Evolutionary conservation across 2,797 vertebrate species (phyloP), one percentile per base, ranked within the genome.

Genomic region (Tapirus indicus): DNA sequence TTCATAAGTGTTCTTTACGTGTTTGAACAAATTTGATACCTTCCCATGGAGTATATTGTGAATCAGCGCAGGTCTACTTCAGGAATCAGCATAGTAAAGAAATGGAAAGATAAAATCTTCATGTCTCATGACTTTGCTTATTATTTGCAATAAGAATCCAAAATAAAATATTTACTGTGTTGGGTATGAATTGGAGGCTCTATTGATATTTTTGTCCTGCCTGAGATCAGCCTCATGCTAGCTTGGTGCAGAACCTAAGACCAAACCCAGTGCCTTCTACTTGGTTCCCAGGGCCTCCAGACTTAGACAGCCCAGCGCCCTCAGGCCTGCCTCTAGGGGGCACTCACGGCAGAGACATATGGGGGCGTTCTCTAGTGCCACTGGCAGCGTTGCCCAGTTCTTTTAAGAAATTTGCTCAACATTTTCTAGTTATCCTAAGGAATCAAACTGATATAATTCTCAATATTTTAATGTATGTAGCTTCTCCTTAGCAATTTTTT

Each of bases 141-240:
- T 95, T 77, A 72, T 35, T 93, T 95, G 64, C 16, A 96, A 8
- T 17, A 18, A 90, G 16, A 83, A 96, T 38, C 1, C 6, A 91
- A 85, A 96, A 71, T 44, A 44, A 1, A 91, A 80, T 1, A 25
- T 89, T 66, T 83, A 29, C 29, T 44, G 2, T 84, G 12, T 3
- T 54, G 87, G 13, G 14, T 87, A 83, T 21, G 5, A 72, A 66
- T 27, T 62, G 21, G 23, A 83, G 38, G 23, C 29, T 85, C 32
- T 47, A 1, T 47, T 78, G 38, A 25, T 77, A 54, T 18, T 94
- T 79, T 44, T 85, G 60, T 82, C 41, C 68, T 75, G 2, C 4
- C 12, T 85, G n/a, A 83, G 32, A 47, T 94, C 25, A 84, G 16
- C 23, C 11, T 92, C 4, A 16, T 41, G 16, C 2, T 83, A 38